Evolutionary conservation across 2,797 vertebrate species (phyloP), one percentile per base, ranked within the genome.

Genomic region (Anabas testudineus): DNA sequence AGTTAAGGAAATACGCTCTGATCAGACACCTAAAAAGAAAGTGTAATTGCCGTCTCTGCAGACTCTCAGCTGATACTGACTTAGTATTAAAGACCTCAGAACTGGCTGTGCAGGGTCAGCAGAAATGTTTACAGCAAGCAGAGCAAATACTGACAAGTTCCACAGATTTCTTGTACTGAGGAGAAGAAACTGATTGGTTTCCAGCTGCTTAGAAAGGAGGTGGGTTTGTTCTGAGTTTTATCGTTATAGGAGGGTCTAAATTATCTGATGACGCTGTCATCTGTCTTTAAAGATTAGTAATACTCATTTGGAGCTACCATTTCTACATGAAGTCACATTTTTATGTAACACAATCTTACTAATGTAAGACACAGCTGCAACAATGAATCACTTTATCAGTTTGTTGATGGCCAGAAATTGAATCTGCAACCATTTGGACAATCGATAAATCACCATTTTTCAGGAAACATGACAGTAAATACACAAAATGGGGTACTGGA

Each of bases 131-230:
- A 45, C 48, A 28, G 47, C 42, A 21, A 26, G 21, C n/a, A 36
- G n/a, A 46, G 28, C 9, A 1, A 18, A 47, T 5, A 10, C 53
- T 22, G 65, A 68, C 67, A 22, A 34, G 39, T 68, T 71, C 60
- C 76, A 59, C 46, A 30, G 68, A 42, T 48, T 51, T 55, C 34
- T 43, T 26, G 55, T 36, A 55, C 47, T 7, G 76, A 71, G 69
- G 47, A 1, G 64, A 78, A 56, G 67, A 70, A 57, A 51, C 57
- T 36, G 64, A 80, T 75, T 46, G 64, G 56, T 36, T 51, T 56
- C 16, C 0, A 67, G 68, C 37, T 58, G 67, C 22, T 43, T 45
- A 45, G 36, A 63, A 28, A 63, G 4, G 28, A 24, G 47, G 45
- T 24, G 15, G 59, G 7, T 18, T 24, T 22, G 10, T 49, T 62